phyloP scores from a whole-genome alignment of 2,797 vertebrate species.

The Pelodytes ibericus region DNA sequence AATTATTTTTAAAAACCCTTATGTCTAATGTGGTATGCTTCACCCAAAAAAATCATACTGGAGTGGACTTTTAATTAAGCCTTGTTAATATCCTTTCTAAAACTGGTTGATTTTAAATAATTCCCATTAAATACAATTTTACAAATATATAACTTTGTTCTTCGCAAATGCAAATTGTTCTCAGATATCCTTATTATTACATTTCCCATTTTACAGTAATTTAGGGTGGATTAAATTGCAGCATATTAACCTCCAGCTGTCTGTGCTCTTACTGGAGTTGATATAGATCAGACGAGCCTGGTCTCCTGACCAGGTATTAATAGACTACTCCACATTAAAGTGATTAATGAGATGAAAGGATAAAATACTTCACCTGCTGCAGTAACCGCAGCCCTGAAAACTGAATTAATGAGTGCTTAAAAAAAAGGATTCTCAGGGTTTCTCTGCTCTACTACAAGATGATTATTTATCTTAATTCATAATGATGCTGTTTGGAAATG shows the following conservation, averaged over 20 bases:
- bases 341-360: slow-evolving; percentile 75
- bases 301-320: slow-evolving; percentile 67
- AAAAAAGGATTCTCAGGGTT: slow-evolving; percentile 51
- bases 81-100: too few relatives aligned
- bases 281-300: slow-evolving; percentile 64
- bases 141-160: not conserved
- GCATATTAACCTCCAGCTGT: slow-evolving; percentile 58
- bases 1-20: too few relatives aligned
- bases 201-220: slow-evolving; percentile 55
- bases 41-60: too few relatives aligned
- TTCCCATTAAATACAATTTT: too few relatives aligned
- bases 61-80: too few relatives aligned
- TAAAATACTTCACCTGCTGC: slow-evolving; percentile 69
- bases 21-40: too few relatives aligned
- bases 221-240: slow-evolving; percentile 58
- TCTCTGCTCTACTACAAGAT: slow-evolving; percentile 57
- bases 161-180: slow-evolving; percentile 33
- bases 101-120: too few relatives aligned
- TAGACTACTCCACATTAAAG: slow-evolving; percentile 63
- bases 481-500: slow-evolving; percentile 61
- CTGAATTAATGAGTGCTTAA: slow-evolving; percentile 66
- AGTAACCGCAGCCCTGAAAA: slow-evolving; percentile 64
- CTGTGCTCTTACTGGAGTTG: slow-evolving; percentile 60
- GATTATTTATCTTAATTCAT: slow-evolving; percentile 61
- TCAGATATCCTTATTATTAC: slow-evolving; percentile 51